A percentile compares a stretch with the other conserved stretches of the same genome.
Evolutionary conservation across 2,113 vertebrate genomes (phyloP).

Genomic region (Mola mola): DNA sequence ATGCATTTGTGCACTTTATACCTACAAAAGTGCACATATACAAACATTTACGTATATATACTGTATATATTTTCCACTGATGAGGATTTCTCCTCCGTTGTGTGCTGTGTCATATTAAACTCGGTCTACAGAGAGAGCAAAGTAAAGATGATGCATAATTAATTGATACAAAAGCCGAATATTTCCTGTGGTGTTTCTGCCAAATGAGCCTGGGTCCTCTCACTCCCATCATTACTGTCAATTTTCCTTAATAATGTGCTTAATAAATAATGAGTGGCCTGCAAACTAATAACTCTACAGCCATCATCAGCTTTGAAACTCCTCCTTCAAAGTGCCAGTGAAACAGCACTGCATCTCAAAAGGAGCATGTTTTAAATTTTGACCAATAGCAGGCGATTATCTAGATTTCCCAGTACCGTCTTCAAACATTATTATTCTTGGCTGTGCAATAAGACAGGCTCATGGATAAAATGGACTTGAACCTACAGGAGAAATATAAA

Average conservation of each 20-base stretch:
- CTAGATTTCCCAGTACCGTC: too few species aligned
- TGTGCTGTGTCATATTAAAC: slow-evolving; percentile 12
- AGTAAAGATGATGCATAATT: slow-evolving; percentile 65
- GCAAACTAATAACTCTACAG: too few species aligned
- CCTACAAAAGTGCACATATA: not conserved
- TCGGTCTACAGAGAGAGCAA: slow-evolving; percentile 38
- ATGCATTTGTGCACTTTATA: not conserved
- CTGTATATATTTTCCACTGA: not conserved
- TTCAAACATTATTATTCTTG: too few species aligned
- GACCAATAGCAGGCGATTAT: too few species aligned
- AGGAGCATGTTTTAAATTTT: too few species aligned
- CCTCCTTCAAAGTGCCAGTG: too few species aligned
- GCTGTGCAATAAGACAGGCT: too few species aligned
- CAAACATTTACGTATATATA: not conserved
- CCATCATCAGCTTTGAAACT: too few species aligned
- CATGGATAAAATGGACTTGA: too few species aligned
- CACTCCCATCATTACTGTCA: slow-evolving; percentile 67
- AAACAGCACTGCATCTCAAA: too few species aligned
- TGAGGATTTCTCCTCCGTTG: not conserved
- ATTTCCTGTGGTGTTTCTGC: slow-evolving; percentile 69
- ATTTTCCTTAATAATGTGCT: slow-evolving; percentile 67
- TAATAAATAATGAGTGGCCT: slow-evolving; percentile 74
- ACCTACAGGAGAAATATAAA: not conserved
- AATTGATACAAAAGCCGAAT: slow-evolving; percentile 59
- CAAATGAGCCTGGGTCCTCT: slow-evolving; percentile 60